Base-by-base conservation (phyloP, 2,888 invertebrate genomes). In the Graphium colonna region DNA sequence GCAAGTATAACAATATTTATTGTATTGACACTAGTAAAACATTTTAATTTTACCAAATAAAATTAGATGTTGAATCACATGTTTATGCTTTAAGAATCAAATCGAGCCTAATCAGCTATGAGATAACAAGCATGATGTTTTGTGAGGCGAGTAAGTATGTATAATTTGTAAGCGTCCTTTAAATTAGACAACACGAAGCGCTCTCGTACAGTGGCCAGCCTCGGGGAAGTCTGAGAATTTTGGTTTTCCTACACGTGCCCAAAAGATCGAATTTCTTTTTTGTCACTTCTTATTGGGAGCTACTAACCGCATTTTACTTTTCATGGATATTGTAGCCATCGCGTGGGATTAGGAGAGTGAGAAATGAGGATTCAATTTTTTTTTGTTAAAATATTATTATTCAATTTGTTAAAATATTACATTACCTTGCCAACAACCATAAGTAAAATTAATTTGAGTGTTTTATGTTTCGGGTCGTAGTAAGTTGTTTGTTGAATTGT, bases 221-320 rank as follows among this genome's bases (percentile, higher is more conserved):
- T 78, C 69, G 69, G 49, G 60, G 77, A 79, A 77, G 71, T 65
- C 62, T 67, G 58, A 62, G 66, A 75, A 73, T 72, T 77, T 79
- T 77, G 77, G 82, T 79, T 77, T 76, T 69, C 71, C 72, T 77
- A 81, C 85, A 84, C 83, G 84, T 84, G 83, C 74, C 77, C 73
- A 66, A 74, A 71, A 75, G 77, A 79, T 79, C 75, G 65, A 66
- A 71, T 78, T 79, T 77, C 79, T 77, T 79, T 78, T 82, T 79
- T 77, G 75, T 65, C 70, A 74, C 74, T 73, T 72, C 73, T 74
- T 76, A 75, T 77, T 75, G 71, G 64, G 63, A 63, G 59, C 66
- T 69, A 72, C 67, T 71, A 71, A 70, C 68, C 16, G 42, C 38
- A 47, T 51, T 54, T 55, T 57, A 55, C 40, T 41, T 52, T 48